Evolutionary conservation across 2,113 vertebrate genomes (phyloP).

Genomic region (Aegotheles bennettii): DNA sequence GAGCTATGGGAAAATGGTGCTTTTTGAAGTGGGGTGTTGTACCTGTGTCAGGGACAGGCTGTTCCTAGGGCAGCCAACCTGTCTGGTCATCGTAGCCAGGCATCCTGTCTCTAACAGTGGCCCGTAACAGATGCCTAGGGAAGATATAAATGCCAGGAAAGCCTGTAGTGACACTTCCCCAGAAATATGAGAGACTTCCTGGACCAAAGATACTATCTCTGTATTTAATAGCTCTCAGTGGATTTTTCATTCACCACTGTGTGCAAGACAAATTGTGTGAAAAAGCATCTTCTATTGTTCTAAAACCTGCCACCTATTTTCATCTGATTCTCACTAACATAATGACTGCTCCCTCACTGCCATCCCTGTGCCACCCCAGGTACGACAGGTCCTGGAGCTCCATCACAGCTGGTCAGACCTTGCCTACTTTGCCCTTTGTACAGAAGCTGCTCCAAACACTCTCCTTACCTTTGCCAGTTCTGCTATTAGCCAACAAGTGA

Average conservation of each 20-base stretch:
- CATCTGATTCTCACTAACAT: not conserved
- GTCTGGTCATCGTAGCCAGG: not conserved
- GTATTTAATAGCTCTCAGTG: not conserved
- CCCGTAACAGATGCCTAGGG: not conserved
- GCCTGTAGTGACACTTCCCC: constrained; percentile 8
- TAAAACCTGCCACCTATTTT: not conserved
- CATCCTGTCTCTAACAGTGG: not conserved
- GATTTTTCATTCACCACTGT: not conserved
- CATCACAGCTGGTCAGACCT: not conserved
- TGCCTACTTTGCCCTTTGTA: not conserved
- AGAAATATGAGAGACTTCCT: constrained; percentile 41
- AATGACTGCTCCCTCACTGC: not conserved
- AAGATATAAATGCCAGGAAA: constrained; percentile 34
- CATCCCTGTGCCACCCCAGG: not conserved
- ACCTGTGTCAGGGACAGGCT: not conserved
- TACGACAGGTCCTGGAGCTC: not conserved
- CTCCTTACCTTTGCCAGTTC: not conserved
- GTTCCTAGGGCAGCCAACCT: not conserved
- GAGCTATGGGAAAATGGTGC: not conserved
- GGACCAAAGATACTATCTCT: not conserved
- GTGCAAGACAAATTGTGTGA: not conserved
- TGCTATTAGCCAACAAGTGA: not conserved
- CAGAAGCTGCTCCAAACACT: not conserved
- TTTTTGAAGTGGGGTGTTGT: not conserved
- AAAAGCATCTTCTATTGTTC: not conserved